Conservation (phyloP, 2,888 invertebrate species). For the Aphodius sticticus region DNA sequence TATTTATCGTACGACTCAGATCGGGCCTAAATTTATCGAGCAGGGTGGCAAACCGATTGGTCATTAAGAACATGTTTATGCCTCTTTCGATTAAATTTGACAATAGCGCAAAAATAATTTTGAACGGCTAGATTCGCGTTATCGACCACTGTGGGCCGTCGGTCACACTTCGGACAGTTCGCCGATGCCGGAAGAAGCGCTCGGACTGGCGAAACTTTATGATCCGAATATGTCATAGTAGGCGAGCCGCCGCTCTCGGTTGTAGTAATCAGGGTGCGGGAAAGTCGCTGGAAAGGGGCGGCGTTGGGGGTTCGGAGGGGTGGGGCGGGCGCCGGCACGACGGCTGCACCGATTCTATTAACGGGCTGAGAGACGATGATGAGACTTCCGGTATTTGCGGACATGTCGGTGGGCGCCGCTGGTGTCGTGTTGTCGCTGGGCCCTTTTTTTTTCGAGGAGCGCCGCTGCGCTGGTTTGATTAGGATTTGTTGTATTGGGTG, state of each 20-base stretch:
- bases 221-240: conserved; percentile 4
- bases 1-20: no score
- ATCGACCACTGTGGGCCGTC: background rate
- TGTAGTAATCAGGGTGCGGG: background rate
- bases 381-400: conserved; percentile 4
- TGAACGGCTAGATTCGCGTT: no score
- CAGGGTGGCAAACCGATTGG: no score
- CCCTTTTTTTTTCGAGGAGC: no score
- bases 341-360: background rate
- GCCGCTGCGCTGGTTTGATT: no score
- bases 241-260: background rate
- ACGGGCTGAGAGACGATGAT: background rate
- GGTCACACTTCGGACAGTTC: background rate
- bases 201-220: background rate
- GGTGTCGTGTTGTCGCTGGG: no score
- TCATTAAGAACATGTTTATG: no score
- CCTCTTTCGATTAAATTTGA: no score
- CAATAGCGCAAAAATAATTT: no score
- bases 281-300: background rate
- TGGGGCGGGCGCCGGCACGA: background rate
- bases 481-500: no score
- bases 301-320: background rate
- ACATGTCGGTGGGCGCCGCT: background rate
- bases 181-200: background rate
- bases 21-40: no score